These are phyloP conservation scores for Meandrusa payeni DNA, from an alignment of 2,888 invertebrate species.

Conservation along the genomic window DNA sequence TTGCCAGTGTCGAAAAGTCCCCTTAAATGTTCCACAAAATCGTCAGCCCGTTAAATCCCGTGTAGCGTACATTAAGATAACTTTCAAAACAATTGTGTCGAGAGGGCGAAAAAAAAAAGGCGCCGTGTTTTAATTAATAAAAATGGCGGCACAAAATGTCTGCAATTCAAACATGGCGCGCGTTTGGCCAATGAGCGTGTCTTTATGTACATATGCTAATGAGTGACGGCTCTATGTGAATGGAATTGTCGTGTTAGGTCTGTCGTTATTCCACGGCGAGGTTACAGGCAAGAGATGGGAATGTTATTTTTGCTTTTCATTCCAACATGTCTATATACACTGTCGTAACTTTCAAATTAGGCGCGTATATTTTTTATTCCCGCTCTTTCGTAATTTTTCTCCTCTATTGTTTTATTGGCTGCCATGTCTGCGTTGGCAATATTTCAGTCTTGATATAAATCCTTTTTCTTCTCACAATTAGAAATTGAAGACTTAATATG, in stretches of 20 bases:
- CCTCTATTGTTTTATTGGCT: slow-evolving; percentile 21
- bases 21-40: slow-evolving; percentile 29
- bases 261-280: slow-evolving; percentile 57
- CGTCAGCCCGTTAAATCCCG: slow-evolving; percentile 34
- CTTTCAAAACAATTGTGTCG: slow-evolving; percentile 47
- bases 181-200: slow-evolving; percentile 56
- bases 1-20: slow-evolving; percentile 1
- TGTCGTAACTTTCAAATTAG: slow-evolving; percentile 33
- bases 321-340: slow-evolving; percentile 33
- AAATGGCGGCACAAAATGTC: slow-evolving; percentile 64
- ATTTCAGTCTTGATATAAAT: no score
- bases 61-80: slow-evolving; percentile 46
- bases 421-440: neutral
- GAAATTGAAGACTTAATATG: no score
- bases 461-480: no score
- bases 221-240: slow-evolving; percentile 71
- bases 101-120: slow-evolving; percentile 42
- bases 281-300: slow-evolving; percentile 42
- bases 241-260: slow-evolving; percentile 77
- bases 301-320: slow-evolving; percentile 55
- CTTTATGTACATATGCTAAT: slow-evolving; percentile 76
- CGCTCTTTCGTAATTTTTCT: slow-evolving; percentile 27
- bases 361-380: slow-evolving; percentile 18
- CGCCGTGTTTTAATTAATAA: slow-evolving; percentile 66
- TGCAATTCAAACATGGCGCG: slow-evolving; percentile 60